Base-by-base conservation (phyloP, 2,888 invertebrate genomes). In the Acanthoscelides obtectus region DNA sequence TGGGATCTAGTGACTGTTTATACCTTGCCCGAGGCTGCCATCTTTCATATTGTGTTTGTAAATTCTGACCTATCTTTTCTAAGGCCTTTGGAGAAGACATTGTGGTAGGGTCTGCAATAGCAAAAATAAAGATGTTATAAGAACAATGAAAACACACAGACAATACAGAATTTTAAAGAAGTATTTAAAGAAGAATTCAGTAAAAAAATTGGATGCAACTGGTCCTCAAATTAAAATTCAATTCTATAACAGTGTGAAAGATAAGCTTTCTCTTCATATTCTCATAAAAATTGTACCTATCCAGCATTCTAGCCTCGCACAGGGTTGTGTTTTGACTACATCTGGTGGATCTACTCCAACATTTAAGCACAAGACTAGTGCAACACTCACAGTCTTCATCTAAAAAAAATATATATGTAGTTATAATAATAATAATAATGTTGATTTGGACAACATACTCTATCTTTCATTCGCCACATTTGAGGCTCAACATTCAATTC, bases 311-410 rank as follows among this genome's bases (percentile, higher is more conserved):
- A 96, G 87, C 8, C 97, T 89, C 0, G 99, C 97, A 86, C 98
- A 98, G 0, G 99, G 98, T 81, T 97, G 95, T 2, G 97, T 97
- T 87, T 99, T 99, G 63, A 98, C 94, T 71, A 99, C 92, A 85
- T 99, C 99, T 0, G 99, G 99, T 1, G 99, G 99, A 86, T 99
- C 99, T 21, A 99, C 98, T n/a, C 99, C 99, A 71, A 99, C 95
- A 86, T 99, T 99, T 65, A 99, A 89, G 86, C 99, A 99, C 67
- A 99, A 87, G 25, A 99, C 98, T 75, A 99, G 87, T 0, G 99
- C 99, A 72, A 99, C 99, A 86, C 98, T 98, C 73, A 99, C 98
- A 0, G 99, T 99, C 88, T 99, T 99, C 95, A 99, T 98, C 93
- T 97, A 86, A 22, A 86, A 88, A 8, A 70, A 66, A 17, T 20